Conservation (phyloP, 2,797 vertebrate species). For the Nasua narica region DNA sequence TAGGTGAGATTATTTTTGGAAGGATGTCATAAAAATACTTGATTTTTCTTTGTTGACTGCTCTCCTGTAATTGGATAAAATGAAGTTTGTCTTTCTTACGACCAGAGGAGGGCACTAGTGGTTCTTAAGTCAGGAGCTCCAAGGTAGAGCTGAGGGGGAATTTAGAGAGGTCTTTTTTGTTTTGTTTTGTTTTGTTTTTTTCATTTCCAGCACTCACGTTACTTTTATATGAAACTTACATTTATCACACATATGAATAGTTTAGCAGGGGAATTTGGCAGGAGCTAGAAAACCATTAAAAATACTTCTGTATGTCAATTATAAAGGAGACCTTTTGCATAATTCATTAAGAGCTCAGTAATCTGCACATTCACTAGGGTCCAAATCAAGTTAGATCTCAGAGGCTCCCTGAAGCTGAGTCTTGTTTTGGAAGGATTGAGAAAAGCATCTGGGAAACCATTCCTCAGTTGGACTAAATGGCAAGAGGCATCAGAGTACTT, state of each 20-base stretch:
- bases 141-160: background rate
- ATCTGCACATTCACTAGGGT: conserved; percentile 4
- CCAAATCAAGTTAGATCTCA: conserved; percentile 40
- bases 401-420: background rate
- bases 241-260: conserved; percentile 38
- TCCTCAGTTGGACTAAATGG: background rate
- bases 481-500: background rate
- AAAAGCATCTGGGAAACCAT: background rate
- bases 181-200: background rate
- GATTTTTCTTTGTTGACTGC: background rate
- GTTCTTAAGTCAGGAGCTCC: background rate
- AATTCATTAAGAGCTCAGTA: conserved; percentile 26
- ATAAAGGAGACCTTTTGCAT: background rate
- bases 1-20: background rate
- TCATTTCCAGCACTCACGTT: background rate
- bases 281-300: conserved; percentile 15
- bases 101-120: conserved; percentile 73
- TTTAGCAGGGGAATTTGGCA: conserved; percentile 28
- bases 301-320: conserved; percentile 12
- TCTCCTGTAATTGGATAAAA: background rate
- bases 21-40: background rate
- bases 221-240: conserved; percentile 38
- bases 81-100: background rate
- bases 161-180: background rate
- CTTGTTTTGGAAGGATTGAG: background rate